Percentiles rank a stretch among this genome's conserved stretches.
Conservation (phyloP, 2,888 invertebrate genomes). For the Nemapogon koenigi region DNA sequence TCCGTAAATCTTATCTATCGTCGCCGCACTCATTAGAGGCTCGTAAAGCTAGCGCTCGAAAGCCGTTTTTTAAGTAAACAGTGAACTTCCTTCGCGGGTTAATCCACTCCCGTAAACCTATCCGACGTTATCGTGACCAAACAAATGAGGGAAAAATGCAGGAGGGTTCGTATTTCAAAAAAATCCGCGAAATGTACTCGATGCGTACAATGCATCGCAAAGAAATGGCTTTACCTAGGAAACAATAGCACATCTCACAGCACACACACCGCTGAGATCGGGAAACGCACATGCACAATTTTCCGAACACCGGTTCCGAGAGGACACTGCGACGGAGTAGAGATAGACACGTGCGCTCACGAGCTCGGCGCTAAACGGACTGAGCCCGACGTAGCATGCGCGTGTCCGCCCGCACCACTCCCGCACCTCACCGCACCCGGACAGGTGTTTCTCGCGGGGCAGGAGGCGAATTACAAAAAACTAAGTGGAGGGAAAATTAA, state of each 20-base stretch:
- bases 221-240: conserved; percentile 54
- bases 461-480: conserved; percentile 65
- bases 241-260: conserved; percentile 64
- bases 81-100: conserved; percentile 23
- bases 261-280: conserved; percentile 60
- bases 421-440: conserved; percentile 60
- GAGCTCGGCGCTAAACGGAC: conserved; percentile 1
- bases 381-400: conserved; percentile 9
- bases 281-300: conserved; percentile 66
- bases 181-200: conserved; percentile 35
- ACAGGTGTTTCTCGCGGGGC: no score
- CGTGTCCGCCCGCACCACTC: conserved; percentile 40
- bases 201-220: conserved; percentile 30
- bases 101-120: conserved; percentile 17
- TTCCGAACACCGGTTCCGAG: conserved; percentile 61
- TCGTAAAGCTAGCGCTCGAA: conserved; percentile 41
- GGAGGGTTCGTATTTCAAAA: no score
- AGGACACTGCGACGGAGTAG: conserved; percentile 55
- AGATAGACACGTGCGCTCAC: conserved; percentile 40
- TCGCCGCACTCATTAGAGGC: conserved; percentile 46
- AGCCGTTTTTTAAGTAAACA: conserved; percentile 29
- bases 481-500: conserved; percentile 65
- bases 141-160: conserved; percentile 29
- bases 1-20: conserved; percentile 47
- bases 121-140: conserved; percentile 17